Conservation (phyloP, 2,888 invertebrate species). For the Nesidiocoris tenuis region DNA sequence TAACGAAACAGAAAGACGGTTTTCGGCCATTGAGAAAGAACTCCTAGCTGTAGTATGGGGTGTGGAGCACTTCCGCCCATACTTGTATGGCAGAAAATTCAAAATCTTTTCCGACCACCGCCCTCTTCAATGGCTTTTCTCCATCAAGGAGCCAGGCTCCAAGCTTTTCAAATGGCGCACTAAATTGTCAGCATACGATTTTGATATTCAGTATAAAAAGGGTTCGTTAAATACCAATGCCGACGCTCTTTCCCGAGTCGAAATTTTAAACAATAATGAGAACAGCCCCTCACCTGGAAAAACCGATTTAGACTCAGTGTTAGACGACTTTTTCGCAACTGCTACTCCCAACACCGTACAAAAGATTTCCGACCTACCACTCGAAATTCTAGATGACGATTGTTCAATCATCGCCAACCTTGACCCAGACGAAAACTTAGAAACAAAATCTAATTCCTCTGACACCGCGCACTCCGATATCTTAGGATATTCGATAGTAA, state of each 20-base stretch:
- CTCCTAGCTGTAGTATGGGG: slow-evolving; percentile 52
- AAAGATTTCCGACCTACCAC: no score
- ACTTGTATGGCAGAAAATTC: slow-evolving; percentile 46
- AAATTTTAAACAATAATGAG: no score
- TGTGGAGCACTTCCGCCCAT: slow-evolving; percentile 52
- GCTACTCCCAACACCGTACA: no score
- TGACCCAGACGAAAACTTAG: background rate
- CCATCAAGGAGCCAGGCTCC: slow-evolving; percentile 52
- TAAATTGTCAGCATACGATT: slow-evolving; percentile 54
- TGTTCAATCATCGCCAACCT: background rate
- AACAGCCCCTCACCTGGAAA: no score
- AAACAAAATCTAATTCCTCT: background rate
- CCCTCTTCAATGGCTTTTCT: slow-evolving; percentile 34
- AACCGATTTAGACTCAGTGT: no score
- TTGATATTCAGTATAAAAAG: slow-evolving; percentile 50
- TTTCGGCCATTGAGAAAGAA: slow-evolving; percentile 52
- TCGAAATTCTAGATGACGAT: background rate
- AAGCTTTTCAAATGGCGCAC: no score
- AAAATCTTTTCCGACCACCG: no score
- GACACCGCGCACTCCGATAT: slow-evolving; percentile 22
- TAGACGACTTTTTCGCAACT: slow-evolving; percentile 14
- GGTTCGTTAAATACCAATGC: no score
- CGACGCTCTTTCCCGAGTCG: no score
- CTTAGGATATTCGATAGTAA: slow-evolving; percentile 9
- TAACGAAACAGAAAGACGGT: slow-evolving; percentile 51